These are phyloP conservation scores for Leptosomus discolor DNA, from an alignment of 2,113 vertebrate species.

Conservation along the genomic window DNA sequence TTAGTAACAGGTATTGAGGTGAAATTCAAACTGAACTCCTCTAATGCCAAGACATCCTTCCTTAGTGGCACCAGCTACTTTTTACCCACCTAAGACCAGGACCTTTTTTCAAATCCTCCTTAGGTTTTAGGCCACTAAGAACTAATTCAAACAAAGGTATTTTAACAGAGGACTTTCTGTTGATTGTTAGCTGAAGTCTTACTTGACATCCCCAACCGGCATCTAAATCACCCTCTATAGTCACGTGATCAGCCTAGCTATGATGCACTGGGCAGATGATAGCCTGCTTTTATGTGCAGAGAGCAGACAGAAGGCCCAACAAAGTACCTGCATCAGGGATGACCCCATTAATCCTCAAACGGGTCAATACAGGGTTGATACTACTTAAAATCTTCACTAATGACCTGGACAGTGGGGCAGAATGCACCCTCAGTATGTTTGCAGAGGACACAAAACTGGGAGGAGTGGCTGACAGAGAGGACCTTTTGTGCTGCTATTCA, in stretches of 20 bases:
- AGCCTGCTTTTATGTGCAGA: background rate
- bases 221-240: background rate
- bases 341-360: background rate
- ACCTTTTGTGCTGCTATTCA: background rate
- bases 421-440: too few species aligned
- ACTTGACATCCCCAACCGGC: background rate
- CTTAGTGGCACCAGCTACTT: background rate
- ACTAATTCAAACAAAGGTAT: background rate
- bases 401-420: background rate
- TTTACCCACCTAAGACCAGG: background rate
- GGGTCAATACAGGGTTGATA: fast-evolving
- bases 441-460: background rate
- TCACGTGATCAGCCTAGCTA: background rate
- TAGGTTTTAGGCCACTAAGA: background rate
- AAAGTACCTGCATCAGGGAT: background rate
- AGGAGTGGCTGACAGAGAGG: background rate
- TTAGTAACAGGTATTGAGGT: background rate
- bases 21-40: background rate
- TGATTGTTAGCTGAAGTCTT: background rate
- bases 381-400: background rate
- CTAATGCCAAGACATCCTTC: background rate
- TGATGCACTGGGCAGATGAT: background rate
- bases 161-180: background rate
- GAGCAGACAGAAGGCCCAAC: background rate
- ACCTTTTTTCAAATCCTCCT: background rate